These are phyloP conservation scores for Falcunculus frontatus DNA, from an alignment of 2,113 vertebrate genomes.

Conservation along the genomic window DNA sequence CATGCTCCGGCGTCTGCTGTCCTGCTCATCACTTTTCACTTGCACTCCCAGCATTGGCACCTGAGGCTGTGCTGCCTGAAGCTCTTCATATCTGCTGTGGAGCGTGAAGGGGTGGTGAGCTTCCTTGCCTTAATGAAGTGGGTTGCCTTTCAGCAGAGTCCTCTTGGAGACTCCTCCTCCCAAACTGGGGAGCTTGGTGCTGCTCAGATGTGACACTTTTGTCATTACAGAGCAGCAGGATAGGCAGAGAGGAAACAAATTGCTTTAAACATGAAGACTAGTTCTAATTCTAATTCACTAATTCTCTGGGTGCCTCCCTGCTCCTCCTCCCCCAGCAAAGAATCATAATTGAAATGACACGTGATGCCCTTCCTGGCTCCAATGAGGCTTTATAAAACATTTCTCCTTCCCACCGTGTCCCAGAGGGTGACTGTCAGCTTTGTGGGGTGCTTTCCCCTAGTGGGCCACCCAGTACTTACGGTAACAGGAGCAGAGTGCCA, in stretches of 20 bases:
- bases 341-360: rapidly evolving
- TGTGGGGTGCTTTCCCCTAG: rapidly evolving
- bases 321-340: neutral
- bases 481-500: neutral
- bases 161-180: neutral
- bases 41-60: rapidly evolving
- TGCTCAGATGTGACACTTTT: neutral
- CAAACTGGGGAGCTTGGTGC: neutral
- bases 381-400: neutral
- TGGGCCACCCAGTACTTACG: rapidly evolving
- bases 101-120: rapidly evolving
- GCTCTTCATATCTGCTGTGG: neutral
- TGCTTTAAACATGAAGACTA: neutral
- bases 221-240: neutral
- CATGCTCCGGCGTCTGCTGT: neutral
- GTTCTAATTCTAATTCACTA: neutral
- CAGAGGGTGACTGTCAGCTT: neutral
- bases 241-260: neutral
- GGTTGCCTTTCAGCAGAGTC: neutral
- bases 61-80: neutral
- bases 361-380: neutral
- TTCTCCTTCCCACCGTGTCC: neutral
- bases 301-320: neutral
- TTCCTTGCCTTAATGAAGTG: neutral
- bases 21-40: neutral